Evolutionary conservation across 2,113 vertebrate species (phyloP).

Genomic region (Paramisgurnus dabryanus): DNA sequence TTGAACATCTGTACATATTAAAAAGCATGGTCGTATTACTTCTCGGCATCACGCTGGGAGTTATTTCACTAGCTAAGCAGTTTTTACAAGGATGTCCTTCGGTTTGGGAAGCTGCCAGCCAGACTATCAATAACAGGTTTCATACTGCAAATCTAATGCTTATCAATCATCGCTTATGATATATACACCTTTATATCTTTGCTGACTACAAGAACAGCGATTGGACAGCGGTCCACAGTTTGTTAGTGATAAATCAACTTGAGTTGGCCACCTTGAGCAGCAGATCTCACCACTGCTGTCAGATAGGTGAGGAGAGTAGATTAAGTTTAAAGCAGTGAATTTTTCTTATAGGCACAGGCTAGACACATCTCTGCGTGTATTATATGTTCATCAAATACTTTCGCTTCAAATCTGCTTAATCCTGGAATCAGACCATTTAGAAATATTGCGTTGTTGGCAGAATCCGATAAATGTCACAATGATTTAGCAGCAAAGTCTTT

Average conservation of each 20-base stretch:
- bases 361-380: background rate
- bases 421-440: too few relatives aligned
- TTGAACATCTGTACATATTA: background rate
- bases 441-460: too few relatives aligned
- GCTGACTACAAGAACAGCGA: background rate
- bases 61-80: slow-evolving; percentile 7
- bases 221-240: background rate
- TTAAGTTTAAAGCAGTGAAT: background rate
- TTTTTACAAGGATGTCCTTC: slow-evolving; percentile 22
- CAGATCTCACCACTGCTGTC: background rate
- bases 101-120: slow-evolving; percentile 21
- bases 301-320: background rate
- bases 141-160: background rate
- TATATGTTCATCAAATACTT: too few relatives aligned
- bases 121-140: slow-evolving; percentile 21
- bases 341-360: too few relatives aligned
- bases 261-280: background rate
- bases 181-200: background rate
- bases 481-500: too few relatives aligned
- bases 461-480: too few relatives aligned
- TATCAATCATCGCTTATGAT: background rate
- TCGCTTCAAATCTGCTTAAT: too few relatives aligned
- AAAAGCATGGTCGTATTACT: background rate
- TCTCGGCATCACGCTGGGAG: background rate
- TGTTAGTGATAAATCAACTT: background rate